Percentiles rank a stretch among this genome's conserved stretches.
phyloP scores from a whole-genome alignment of 2,888 invertebrate species.

The Drosophila pegasa region DNA sequence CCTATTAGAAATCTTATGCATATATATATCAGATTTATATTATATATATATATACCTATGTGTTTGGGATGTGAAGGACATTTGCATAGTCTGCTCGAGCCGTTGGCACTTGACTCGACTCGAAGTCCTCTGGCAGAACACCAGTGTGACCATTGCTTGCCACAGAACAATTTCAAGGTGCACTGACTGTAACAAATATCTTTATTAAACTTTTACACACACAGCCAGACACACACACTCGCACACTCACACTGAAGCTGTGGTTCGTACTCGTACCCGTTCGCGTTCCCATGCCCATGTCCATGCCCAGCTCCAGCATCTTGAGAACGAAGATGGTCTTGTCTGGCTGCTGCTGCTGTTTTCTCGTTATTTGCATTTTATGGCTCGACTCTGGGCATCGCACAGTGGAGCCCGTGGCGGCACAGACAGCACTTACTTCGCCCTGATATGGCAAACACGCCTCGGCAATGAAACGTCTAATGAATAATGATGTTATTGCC shows the following conservation, averaged over 20 bases:
- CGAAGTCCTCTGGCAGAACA: slow-evolving; percentile 1
- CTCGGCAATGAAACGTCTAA: neutral
- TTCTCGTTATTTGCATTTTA: slow-evolving; percentile 71
- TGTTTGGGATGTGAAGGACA: neutral
- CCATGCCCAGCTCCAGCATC: slow-evolving; percentile 23
- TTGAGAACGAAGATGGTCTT: slow-evolving; percentile 31
- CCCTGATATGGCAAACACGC: too few relatives aligned
- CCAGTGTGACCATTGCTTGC: slow-evolving; percentile 48
- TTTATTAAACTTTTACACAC: slow-evolving; percentile 67
- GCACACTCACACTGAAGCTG: slow-evolving; percentile 15
- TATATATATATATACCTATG: neutral
- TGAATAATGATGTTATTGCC: neutral
- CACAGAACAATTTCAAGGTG: slow-evolving; percentile 73
- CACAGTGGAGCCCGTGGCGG: too few relatives aligned
- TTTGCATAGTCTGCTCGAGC: slow-evolving; percentile 12
- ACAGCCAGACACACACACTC: slow-evolving; percentile 3
- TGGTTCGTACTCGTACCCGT: slow-evolving; percentile 10
- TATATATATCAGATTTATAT: neutral
- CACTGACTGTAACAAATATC: slow-evolving; percentile 77
- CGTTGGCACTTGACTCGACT: neutral
- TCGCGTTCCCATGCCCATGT: neutral
- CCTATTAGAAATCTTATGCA: neutral
- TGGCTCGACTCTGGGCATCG: slow-evolving; percentile 40
- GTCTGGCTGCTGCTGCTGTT: slow-evolving; percentile 40
- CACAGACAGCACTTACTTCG: too few relatives aligned